Evolutionary conservation across 2,888 invertebrate species (phyloP).

Genomic region (Nephrotoma guestfalica): DNA sequence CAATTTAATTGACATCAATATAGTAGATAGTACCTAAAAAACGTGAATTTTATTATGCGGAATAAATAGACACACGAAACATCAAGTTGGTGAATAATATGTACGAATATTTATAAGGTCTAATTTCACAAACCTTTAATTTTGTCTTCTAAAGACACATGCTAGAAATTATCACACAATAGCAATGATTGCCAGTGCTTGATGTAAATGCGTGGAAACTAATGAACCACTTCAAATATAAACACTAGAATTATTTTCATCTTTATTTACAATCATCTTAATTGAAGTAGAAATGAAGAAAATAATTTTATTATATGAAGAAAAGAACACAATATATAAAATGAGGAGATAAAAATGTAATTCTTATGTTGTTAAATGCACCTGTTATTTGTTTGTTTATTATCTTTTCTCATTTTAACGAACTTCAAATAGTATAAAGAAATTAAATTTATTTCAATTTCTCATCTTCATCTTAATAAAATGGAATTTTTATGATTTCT

Average conservation of each 20-base stretch:
- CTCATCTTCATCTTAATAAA: background rate
- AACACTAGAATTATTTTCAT: background rate
- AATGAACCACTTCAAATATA: background rate
- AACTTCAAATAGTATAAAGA: background rate
- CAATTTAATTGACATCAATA: background rate
- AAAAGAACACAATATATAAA: background rate
- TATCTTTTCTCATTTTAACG: background rate
- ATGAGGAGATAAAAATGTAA: background rate
- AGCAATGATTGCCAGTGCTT: background rate
- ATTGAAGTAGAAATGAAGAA: background rate
- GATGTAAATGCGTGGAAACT: background rate
- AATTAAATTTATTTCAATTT: background rate
- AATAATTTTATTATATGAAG: background rate
- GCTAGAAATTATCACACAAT: background rate
- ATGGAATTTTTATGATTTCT: background rate
- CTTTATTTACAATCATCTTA: background rate
- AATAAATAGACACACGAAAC: background rate
- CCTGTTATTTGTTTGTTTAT: conserved; percentile 3
- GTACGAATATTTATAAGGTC: background rate
- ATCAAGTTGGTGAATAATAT: background rate
- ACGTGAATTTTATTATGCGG: background rate
- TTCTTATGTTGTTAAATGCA: background rate
- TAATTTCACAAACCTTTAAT: background rate
- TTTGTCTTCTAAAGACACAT: background rate
- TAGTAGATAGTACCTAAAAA: background rate